Evolutionary conservation across 1,140 invertebrate species (phyloP), one percentile per base, ranked within the genome.

Genomic region (Calephelis nemesis): DNA sequence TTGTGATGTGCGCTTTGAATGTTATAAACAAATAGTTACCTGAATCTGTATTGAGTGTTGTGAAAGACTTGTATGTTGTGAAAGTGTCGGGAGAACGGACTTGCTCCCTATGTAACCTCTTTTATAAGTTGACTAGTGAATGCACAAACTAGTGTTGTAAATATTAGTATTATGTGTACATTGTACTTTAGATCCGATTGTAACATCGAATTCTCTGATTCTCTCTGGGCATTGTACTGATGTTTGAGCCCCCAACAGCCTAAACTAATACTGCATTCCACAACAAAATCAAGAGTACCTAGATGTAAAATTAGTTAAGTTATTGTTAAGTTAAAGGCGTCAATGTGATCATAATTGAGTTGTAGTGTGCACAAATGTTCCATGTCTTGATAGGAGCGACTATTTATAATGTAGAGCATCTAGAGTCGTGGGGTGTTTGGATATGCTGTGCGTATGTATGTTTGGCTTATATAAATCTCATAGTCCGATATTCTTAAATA

Each of bases 101-200:
- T 67, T 50, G 62, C 64, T 72, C 71, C 47, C 69, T 69, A 69
- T 62, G 47, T 63, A 68, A 65, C 68, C 79, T 78, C 75, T 74
- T 73, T 81, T 77, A 79, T 80, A 82, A 77, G 74, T 85, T 78
- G 71, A 87, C 81, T 87, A 85, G 87, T 88, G 81, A 76, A 87
- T 84, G 87, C 88, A 91, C 88, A 90, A 90, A 91, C 82, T 91
- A 88, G 87, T 82, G 81, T 62, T 91, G 88, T 91, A 91, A 63
- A 91, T 91, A 91, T 83, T 91, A 91, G 87, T 78, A 71, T 84
- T 87, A 89, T 76, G 75, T 91, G 87, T 91, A 91, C 84, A 90
- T 84, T 89, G 81, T 79, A 82, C 58, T 77, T 81, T 86, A 90
- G 82, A 74, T 76, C 82, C 77, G 76, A 79, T 67, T 81, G 77